Percentiles rank a stretch among this genome's conserved stretches.
These are phyloP conservation scores for Drosophila parabipectinata DNA, from an alignment of 1,140 invertebrate species.

Conservation along the genomic window DNA sequence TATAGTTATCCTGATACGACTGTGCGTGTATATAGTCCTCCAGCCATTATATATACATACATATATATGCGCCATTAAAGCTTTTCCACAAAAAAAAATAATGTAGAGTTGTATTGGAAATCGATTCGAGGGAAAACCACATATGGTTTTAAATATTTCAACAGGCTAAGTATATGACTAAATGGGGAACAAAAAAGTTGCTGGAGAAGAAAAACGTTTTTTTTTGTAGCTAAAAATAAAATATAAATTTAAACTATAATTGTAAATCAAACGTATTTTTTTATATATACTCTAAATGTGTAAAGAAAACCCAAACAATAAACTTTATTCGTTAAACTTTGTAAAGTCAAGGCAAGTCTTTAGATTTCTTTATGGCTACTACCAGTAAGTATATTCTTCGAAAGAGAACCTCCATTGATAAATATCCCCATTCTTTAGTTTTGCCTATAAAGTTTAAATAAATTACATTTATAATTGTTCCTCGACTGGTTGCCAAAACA, in stretches of 20 bases:
- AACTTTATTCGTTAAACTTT: background rate
- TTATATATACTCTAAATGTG: background rate
- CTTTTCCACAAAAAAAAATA: background rate
- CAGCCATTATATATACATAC: too few relatives aligned
- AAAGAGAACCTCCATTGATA: too few relatives aligned
- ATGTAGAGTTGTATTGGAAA: background rate
- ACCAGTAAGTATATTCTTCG: too few relatives aligned
- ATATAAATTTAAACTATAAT: background rate
- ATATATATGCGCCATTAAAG: background rate
- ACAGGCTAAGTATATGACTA: background rate
- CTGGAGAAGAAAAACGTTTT: background rate
- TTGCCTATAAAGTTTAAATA: too few relatives aligned
- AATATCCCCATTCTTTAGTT: too few relatives aligned
- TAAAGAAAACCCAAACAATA: background rate
- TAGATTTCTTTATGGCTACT: background rate
- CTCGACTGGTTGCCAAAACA: slow-evolving; percentile 20
- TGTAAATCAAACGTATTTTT: background rate
- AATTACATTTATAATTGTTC: background rate
- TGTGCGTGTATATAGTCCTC: slow-evolving; percentile 5
- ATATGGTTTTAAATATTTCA: background rate
- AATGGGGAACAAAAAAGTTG: background rate
- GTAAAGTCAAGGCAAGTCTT: background rate
- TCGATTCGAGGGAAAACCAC: slow-evolving; percentile 13
- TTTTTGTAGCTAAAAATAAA: background rate
- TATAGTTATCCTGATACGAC: slow-evolving; percentile 29